These are phyloP conservation scores for Macropus fuliginosus DNA, from an alignment of 2,797 vertebrate genomes.

Conservation along the genomic window DNA sequence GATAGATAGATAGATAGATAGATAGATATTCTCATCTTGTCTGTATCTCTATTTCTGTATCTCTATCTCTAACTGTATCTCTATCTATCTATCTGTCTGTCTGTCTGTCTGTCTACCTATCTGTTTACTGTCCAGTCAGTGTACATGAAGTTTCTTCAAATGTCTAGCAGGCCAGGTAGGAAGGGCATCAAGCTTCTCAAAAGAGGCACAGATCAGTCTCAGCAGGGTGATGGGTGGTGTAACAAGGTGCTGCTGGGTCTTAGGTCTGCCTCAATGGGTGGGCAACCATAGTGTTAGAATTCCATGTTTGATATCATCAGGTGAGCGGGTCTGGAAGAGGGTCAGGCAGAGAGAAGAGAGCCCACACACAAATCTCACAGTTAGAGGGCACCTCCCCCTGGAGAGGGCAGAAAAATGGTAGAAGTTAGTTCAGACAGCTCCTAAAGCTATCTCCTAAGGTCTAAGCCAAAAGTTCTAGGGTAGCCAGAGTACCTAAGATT, in stretches of 20 bases:
- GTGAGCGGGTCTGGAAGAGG: neutral
- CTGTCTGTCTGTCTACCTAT: too few species aligned
- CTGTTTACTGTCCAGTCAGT: neutral
- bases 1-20: too few species aligned
- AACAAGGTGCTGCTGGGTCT: neutral
- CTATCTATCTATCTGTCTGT: too few species aligned
- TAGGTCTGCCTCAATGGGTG: neutral
- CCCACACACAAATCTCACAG: neutral
- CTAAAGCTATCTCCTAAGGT: neutral
- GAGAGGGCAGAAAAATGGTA: neutral
- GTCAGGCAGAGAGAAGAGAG: neutral
- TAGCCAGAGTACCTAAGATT: neutral
- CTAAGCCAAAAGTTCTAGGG: neutral
- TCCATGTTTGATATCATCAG: neutral
- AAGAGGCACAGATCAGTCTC: neutral
- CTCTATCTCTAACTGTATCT: too few species aligned
- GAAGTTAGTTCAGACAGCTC: neutral
- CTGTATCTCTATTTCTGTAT: too few species aligned
- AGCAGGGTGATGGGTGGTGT: neutral
- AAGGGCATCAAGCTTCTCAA: neutral
- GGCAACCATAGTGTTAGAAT: neutral
- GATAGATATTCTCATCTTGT: neutral
- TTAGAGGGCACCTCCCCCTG: neutral
- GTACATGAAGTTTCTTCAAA: neutral
- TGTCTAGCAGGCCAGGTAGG: neutral